phyloP scores from a whole-genome alignment of 2,888 invertebrate genomes.

The Pollenia griseotomentosa region DNA sequence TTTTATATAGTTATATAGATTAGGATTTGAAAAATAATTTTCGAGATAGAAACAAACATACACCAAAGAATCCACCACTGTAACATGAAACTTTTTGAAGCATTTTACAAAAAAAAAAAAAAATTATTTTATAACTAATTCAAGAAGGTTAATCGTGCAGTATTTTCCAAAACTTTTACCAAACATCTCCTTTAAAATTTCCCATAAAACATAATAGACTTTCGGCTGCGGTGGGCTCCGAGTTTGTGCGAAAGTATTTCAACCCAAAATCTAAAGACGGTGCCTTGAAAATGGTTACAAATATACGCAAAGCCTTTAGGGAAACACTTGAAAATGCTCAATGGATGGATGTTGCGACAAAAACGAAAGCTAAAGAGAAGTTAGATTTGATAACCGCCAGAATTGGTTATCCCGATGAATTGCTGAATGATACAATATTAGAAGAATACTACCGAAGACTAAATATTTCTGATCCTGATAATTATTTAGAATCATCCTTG shows the following conservation, averaged over 20 bases:
- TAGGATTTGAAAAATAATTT: no score
- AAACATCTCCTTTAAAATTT: neutral
- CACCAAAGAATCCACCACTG: constrained; percentile 11
- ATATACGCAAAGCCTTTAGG: constrained; percentile 92
- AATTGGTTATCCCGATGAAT: no score
- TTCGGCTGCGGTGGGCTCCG: constrained; percentile 91
- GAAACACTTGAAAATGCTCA: constrained; percentile 91
- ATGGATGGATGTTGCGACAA: constrained; percentile 97
- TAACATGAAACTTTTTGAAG: constrained; percentile 5
- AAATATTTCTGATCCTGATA: no score
- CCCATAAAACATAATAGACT: constrained; percentile 84
- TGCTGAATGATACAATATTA: no score
- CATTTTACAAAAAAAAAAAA: constrained; percentile 10
- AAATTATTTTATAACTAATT: no score
- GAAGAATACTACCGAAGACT: no score
- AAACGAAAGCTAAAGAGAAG: constrained; percentile 90
- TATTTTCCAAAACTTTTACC: neutral
- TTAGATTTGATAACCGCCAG: no score
- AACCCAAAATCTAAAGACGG: constrained; percentile 92
- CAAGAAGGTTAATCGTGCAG: neutral
- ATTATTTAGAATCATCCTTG: no score
- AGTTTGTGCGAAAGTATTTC: constrained; percentile 95
- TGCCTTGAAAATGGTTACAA: constrained; percentile 93
- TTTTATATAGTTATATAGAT: no score
- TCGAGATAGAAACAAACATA: neutral